A percentile compares a stretch with the other conserved stretches of the same genome.
Evolutionary conservation across 2,888 invertebrate species (phyloP).

Genomic region (Pristionchus maxplancki): DNA sequence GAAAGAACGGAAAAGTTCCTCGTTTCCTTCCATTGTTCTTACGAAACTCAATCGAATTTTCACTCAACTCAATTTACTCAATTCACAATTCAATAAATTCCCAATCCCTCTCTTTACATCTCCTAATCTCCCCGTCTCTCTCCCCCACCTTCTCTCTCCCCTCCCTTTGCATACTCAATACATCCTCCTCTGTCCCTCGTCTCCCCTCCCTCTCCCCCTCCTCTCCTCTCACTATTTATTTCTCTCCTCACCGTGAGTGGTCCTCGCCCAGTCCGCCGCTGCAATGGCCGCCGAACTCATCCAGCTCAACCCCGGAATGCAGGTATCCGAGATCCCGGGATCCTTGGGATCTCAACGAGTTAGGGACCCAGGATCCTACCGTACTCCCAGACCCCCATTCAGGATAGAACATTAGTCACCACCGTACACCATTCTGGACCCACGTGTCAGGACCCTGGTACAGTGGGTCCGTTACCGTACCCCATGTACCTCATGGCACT

Average conservation of each 20-base stretch:
- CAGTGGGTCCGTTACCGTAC: too few species aligned
- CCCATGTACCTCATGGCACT: too few species aligned
- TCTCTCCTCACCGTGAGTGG: neutral
- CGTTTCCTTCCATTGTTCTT: too few species aligned
- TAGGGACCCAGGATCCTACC: neutral
- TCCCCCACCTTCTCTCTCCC: constrained; percentile 18
- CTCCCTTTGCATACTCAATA: neutral
- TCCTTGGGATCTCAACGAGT: neutral
- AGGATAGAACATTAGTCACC: too few species aligned
- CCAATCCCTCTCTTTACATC: neutral
- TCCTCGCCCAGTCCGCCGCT: constrained; percentile 17
- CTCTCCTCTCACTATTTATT: constrained; percentile 13
- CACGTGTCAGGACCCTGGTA: too few species aligned
- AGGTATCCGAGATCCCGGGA: constrained; percentile 52
- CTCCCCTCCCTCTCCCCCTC: neutral
- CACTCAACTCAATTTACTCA: neutral
- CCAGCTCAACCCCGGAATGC: constrained; percentile 67
- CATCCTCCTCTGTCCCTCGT: neutral
- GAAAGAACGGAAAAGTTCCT: too few species aligned
- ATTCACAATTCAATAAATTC: neutral
- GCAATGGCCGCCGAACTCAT: constrained; percentile 69
- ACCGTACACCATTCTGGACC: too few species aligned
- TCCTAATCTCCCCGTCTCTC: constrained; percentile 41
- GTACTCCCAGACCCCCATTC: too few species aligned
- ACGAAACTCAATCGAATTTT: too few species aligned